Evolutionary conservation across 2,113 vertebrate species (phyloP), one percentile per base, ranked within the genome.

Genomic region (Clarias gariepinus): DNA sequence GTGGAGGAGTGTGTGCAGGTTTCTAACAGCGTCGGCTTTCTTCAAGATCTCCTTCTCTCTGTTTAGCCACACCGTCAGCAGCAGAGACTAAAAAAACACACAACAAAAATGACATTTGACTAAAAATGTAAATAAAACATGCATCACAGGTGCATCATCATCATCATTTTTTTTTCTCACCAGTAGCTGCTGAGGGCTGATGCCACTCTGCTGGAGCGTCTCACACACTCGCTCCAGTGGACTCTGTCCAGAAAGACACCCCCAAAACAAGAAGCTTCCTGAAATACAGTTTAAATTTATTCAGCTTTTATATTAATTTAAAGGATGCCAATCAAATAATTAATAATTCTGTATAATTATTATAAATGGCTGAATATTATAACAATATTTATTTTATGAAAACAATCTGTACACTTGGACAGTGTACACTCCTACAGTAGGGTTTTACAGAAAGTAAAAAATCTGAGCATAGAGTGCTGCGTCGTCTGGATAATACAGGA

Each of bases 211-310:
- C 90, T 97, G 96, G 83, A 99, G 88, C 0, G 94, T 95, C 81
- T 88, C 94, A 90, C 98, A 99, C 64, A 95, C 92, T 89, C 95
- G 92, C 82, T 96, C 95, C 0, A 95, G 87, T 8, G 96, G 94
- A 90, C 96, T 96, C 88, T 96, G 94, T 25, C 97, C 97, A 91
- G 93, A 95, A 82, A 99, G 93, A 92, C 97, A 97, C 55, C 96
- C 96, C 98, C 98, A 99, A 90, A 99, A 99, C 81, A 99, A 92
- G 91, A 99, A 99, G 84, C 93, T 96, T 73, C 98, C 98, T 99
- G 63, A 93, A 87, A 30, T 13, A 63, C 47, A n/a, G 25, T 25
- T 47, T 52, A 4, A 41, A 33, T 73, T 1, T 11, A 23, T 23
- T 21, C 41, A 47, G 47, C 47, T 47, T 47, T 25, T 13, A 52